Evolutionary conservation across 2,888 invertebrate genomes (phyloP), one percentile per base, ranked within the genome.

Genomic region (Thymelicus lineola): DNA sequence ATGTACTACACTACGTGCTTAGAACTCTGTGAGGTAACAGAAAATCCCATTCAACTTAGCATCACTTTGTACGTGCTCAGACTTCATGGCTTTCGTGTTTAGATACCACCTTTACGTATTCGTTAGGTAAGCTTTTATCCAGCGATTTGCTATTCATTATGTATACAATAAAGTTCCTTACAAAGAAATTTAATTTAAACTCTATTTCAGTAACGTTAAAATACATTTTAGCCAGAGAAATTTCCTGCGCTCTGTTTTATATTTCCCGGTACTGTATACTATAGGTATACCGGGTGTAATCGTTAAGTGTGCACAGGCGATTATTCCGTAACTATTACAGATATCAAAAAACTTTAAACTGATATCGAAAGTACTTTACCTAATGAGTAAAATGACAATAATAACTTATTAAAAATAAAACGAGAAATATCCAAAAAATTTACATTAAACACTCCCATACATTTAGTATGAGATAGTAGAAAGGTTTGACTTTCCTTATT

Each of bases 201-300:
- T 36, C 17, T 50, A 50, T 38, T 50, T 3, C 15, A 28, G 0
- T 2, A 1, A 3, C n/a, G 0, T 10, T 63, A 63, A 48, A 63
- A 17, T 36, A 7, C 17, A 50, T 50, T 12, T 17, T 58, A 58
- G 60, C 63, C 50, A 62, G 36, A 36, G 12, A 36, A 15, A 66
- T 72, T 58, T 20, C 67, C 63, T 74, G 72, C 9, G 66, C 17
- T 75, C 71, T 72, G 74, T 64, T 77, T 77, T 76, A 75, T 72
- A 70, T 73, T 69, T 70, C 28, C 66, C 55, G 63, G 61, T 46
- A 28, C 20, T n/a, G 35, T 57, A 36, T 38, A 50, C 20, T 57
- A 61, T 69, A 74, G n/a, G n/a, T n/a, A n/a, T n/a, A n/a, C n/a
- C n/a, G n/a, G n/a, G n/a, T n/a, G n/a, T n/a, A n/a, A n/a, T n/a